Conservation (phyloP, 2,113 vertebrate genomes). For the Mobula birostris region DNA sequence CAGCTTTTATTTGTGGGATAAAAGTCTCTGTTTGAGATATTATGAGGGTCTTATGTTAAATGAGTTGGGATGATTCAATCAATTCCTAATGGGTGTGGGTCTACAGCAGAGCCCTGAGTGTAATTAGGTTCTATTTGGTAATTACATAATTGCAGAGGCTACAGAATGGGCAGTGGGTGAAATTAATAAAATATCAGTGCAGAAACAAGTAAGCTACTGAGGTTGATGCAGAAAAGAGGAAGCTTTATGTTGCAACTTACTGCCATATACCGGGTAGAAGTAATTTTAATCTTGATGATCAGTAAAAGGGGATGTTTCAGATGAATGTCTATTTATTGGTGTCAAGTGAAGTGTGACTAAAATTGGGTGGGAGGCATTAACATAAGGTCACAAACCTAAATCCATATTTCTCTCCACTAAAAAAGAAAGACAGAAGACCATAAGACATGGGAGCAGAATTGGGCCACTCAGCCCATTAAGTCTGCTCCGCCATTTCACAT, state of each 20-base stretch:
- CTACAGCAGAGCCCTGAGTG: background rate
- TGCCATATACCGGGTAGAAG: background rate
- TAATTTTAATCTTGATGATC: background rate
- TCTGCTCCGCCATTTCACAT: too few relatives aligned
- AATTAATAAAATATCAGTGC: background rate
- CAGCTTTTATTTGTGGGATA: background rate
- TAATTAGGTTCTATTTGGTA: background rate
- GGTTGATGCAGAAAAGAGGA: background rate
- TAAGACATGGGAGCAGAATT: too few relatives aligned
- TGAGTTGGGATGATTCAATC: background rate
- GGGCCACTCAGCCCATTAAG: too few relatives aligned
- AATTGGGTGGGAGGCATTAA: too few relatives aligned
- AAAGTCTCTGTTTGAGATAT: background rate
- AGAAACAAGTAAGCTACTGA: background rate
- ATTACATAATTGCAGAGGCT: background rate
- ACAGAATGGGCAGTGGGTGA: background rate
- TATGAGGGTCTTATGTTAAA: background rate
- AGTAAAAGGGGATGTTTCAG: too few relatives aligned
- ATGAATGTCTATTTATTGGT: background rate
- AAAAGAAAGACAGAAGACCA: too few relatives aligned
- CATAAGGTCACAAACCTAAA: background rate
- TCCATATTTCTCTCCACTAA: background rate
- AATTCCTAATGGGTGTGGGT: background rate
- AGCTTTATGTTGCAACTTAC: background rate
- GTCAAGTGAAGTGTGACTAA: background rate